These are phyloP conservation scores for Danio kyathit DNA, from an alignment of 2,797 vertebrate species.

Conservation along the genomic window DNA sequence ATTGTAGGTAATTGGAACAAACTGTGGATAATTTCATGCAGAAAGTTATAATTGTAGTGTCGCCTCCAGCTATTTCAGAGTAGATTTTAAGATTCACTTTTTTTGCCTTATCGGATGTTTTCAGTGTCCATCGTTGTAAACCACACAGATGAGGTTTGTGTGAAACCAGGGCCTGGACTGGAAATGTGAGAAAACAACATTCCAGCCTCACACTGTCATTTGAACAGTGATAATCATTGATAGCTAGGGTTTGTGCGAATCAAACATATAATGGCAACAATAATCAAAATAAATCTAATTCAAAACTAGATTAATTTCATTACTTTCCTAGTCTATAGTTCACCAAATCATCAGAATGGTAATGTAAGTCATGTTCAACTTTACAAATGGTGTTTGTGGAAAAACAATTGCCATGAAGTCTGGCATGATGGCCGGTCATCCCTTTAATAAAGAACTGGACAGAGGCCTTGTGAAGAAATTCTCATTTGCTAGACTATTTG, in stretches of 20 bases:
- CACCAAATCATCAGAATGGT: neutral
- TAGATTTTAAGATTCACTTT: constrained; percentile 74
- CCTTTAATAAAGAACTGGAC: constrained; percentile 23
- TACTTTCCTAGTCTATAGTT: constrained; percentile 30
- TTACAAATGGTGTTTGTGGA: neutral
- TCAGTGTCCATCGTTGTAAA: constrained; percentile 74
- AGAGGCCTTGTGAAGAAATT: constrained; percentile 49
- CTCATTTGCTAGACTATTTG: neutral
- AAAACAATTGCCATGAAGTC: neutral
- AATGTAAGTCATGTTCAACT: neutral
- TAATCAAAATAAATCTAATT: neutral
- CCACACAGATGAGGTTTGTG: constrained; percentile 73
- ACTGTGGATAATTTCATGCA: constrained; percentile 93
- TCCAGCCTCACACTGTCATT: constrained; percentile 67
- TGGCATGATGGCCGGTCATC: constrained; percentile 7
- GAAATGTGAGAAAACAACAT: constrained; percentile 69
- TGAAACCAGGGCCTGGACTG: constrained; percentile 59
- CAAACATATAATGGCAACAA: neutral
- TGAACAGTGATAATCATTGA: constrained; percentile 63
- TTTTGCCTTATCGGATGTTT: constrained; percentile 6
- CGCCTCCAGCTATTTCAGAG: constrained; percentile 86
- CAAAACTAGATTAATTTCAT: constrained; percentile 71
- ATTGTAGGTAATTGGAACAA: constrained; percentile 92
- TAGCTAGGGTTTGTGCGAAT: constrained; percentile 66
- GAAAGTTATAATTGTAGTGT: constrained; percentile 90